These are phyloP conservation scores for Zaprionus bogoriensis DNA, from an alignment of 2,888 invertebrate species.

Conservation along the genomic window DNA sequence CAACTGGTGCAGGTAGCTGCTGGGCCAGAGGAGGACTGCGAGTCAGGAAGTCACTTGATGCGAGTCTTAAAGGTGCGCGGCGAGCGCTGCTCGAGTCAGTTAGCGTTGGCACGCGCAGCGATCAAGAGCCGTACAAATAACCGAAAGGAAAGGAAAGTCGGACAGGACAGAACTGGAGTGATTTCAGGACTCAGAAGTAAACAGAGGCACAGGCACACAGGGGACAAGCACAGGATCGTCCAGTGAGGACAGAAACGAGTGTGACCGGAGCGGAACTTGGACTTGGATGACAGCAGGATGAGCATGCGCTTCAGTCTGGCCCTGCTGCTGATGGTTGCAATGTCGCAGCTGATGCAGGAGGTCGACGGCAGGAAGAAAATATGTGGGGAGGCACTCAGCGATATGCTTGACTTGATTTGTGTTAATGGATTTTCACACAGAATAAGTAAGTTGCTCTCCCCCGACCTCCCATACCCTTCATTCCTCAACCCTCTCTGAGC, in stretches of 20 bases:
- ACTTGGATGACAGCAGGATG: constrained; percentile 51
- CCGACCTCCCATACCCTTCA: neutral
- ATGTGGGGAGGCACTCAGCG: constrained; percentile 64
- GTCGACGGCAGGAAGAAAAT: constrained; percentile 54
- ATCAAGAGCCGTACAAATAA: constrained; percentile 17
- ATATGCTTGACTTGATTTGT: constrained; percentile 66
- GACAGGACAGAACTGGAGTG: constrained; percentile 10
- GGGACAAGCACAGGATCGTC: constrained; percentile 4
- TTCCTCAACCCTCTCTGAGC: neutral
- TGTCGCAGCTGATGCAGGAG: constrained; percentile 47
- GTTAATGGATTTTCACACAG: constrained; percentile 58
- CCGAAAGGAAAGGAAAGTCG: constrained; percentile 11
- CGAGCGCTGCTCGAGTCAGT: constrained; percentile 3
- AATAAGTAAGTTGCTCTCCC: constrained; percentile 54
- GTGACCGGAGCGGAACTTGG: constrained; percentile 4
- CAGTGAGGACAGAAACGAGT: constrained; percentile 13
- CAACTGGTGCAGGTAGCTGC: neutral
- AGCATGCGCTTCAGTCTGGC: constrained; percentile 43
- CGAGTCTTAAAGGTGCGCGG: neutral
- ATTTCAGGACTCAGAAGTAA: too few species aligned
- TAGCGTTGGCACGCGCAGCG: constrained; percentile 62
- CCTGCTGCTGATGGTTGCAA: constrained; percentile 53
- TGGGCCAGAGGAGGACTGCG: neutral
- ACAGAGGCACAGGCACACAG: constrained; percentile 7
- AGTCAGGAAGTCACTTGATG: neutral